Percentiles rank a stretch among this genome's conserved stretches.
These are phyloP conservation scores for Pteromalus puparum DNA, from an alignment of 1,140 invertebrate species.

Conservation along the genomic window DNA sequence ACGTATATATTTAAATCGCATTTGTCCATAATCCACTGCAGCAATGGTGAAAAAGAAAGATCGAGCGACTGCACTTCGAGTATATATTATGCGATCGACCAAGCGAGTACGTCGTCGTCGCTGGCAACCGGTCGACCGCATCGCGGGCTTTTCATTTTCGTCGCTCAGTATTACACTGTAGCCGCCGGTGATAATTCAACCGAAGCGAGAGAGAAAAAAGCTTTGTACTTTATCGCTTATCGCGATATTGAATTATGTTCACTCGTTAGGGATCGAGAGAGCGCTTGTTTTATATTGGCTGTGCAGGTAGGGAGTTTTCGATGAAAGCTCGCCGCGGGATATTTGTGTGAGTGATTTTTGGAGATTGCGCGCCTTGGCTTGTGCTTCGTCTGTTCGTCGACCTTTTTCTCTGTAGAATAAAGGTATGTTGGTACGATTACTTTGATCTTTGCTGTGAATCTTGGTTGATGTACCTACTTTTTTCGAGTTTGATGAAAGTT, in stretches of 20 bases:
- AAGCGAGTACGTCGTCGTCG: conserved; percentile 61
- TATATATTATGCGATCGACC: conserved; percentile 63
- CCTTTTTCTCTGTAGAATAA: not conserved
- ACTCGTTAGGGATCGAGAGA: not conserved
- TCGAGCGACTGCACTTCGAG: conserved; percentile 32
- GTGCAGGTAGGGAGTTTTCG: not conserved
- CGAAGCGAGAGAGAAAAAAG: not conserved
- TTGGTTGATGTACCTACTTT: too few species aligned
- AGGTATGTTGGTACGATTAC: too few species aligned
- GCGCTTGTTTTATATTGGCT: not conserved
- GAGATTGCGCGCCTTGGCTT: not conserved
- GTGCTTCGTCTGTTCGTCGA: not conserved
- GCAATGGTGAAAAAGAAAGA: too few species aligned
- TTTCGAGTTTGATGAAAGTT: too few species aligned
- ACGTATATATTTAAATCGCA: too few species aligned
- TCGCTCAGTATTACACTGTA: not conserved
- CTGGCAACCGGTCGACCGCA: conserved; percentile 57
- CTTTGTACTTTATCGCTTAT: not conserved
- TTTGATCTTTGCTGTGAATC: too few species aligned
- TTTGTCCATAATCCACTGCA: too few species aligned
- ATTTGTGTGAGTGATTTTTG: not conserved
- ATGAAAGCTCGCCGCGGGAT: not conserved
- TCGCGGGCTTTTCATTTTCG: not conserved
- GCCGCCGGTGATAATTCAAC: not conserved
- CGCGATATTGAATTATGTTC: not conserved